Conservation (phyloP, 2,888 invertebrate genomes). For the Ptychoptera contaminata region DNA sequence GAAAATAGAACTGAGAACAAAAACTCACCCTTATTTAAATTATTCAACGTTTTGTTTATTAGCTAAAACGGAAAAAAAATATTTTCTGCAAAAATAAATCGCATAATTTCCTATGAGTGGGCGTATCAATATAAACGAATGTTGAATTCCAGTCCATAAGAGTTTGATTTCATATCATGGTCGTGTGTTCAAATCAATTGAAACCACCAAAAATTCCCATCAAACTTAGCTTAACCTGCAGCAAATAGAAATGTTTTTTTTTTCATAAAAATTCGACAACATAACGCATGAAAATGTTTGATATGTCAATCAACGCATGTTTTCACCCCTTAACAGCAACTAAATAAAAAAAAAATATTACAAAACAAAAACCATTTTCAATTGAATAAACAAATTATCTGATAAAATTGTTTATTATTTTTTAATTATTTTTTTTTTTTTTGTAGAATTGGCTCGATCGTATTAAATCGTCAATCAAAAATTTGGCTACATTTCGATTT, state of each 20-base stretch:
- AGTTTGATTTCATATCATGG: too few relatives aligned
- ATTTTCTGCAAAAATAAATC: too few relatives aligned
- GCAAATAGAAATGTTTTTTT: background rate
- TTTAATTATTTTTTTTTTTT: background rate
- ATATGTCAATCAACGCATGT: background rate
- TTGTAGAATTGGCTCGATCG: constrained; percentile 35
- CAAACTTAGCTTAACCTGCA: too few relatives aligned
- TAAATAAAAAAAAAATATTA: background rate
- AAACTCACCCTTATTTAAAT: too few relatives aligned
- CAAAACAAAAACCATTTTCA: background rate
- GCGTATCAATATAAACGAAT: too few relatives aligned
- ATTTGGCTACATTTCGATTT: constrained; percentile 46
- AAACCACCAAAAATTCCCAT: too few relatives aligned
- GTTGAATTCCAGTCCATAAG: too few relatives aligned
- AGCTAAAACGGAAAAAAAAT: too few relatives aligned
- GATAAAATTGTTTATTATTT: background rate
- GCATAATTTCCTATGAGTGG: too few relatives aligned
- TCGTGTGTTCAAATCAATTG: too few relatives aligned
- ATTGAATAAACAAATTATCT: background rate
- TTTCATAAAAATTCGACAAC: background rate
- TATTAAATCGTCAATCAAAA: constrained; percentile 35
- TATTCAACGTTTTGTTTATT: too few relatives aligned
- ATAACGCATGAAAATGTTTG: background rate
- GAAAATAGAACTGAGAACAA: too few relatives aligned
- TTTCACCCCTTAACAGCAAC: background rate